These are phyloP conservation scores for Nasonia giraulti DNA, from an alignment of 1,140 invertebrate genomes.

Conservation along the genomic window DNA sequence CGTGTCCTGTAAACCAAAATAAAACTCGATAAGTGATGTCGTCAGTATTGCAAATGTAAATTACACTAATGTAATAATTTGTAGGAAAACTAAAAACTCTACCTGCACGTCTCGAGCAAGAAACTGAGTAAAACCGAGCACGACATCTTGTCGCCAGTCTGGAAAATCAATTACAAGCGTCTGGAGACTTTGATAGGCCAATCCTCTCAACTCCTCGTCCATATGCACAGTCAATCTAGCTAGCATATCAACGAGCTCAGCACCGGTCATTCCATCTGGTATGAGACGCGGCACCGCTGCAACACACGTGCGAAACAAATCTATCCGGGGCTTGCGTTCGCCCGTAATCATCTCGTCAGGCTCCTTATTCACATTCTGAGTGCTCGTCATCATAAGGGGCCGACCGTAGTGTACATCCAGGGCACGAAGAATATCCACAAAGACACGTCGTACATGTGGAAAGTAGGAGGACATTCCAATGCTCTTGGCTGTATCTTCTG, in stretches of 20 bases:
- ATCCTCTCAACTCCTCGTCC: conserved; percentile 90
- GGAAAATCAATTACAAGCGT: conserved; percentile 96
- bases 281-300: conserved; percentile 98
- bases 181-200: conserved; percentile 97
- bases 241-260: conserved; percentile 95
- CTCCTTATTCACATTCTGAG: conserved; percentile 96
- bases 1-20: conserved; percentile 79
- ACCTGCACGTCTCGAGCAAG: conserved; percentile 88
- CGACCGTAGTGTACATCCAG: conserved; percentile 97
- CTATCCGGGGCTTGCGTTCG: conserved; percentile 98
- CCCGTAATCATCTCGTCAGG: conserved; percentile 97
- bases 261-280: conserved; percentile 96
- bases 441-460: conserved; percentile 94
- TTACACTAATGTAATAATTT: not conserved
- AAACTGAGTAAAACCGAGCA: conserved; percentile 95
- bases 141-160: conserved; percentile 97
- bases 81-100: not conserved
- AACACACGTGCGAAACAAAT: conserved; percentile 98
- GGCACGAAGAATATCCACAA: conserved; percentile 96
- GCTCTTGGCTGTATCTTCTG: conserved; percentile 94
- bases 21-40: not conserved
- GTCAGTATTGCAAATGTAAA: not conserved
- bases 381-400: conserved; percentile 95
- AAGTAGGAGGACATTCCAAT: conserved; percentile 98
- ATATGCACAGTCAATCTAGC: conserved; percentile 93